These are phyloP conservation scores for Semnornis frantzii DNA, from an alignment of 2,113 vertebrate species.

Conservation along the genomic window DNA sequence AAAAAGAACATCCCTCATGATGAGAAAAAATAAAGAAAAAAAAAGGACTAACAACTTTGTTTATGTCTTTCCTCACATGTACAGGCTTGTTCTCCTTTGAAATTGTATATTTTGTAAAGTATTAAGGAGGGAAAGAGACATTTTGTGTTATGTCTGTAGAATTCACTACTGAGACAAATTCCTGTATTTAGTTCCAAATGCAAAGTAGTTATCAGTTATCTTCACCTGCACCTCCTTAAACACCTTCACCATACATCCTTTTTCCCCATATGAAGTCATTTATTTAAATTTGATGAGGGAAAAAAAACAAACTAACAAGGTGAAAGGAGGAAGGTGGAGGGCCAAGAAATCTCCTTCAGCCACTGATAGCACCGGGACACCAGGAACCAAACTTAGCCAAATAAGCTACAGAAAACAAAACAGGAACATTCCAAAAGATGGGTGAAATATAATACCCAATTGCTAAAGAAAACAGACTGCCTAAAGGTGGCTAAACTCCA, in stretches of 20 bases:
- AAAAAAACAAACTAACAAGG: background rate
- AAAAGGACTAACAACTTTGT: background rate
- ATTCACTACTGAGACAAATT: background rate
- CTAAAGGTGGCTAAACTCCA: slow-evolving; percentile 9
- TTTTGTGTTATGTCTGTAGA: background rate
- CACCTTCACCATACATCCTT: background rate
- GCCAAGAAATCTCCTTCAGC: background rate
- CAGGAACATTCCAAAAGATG: slow-evolving; percentile 8
- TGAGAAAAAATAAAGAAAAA: background rate
- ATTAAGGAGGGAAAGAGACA: background rate
- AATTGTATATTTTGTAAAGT: background rate
- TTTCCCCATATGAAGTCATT: background rate
- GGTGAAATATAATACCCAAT: slow-evolving; percentile 19
- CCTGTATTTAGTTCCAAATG: background rate
- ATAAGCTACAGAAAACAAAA: slow-evolving; percentile 9
- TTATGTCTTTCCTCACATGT: background rate
- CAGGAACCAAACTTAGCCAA: background rate
- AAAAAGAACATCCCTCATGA: background rate
- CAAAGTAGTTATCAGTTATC: background rate
- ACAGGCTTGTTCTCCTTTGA: background rate
- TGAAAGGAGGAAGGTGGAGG: accelerated
- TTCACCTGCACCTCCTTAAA: background rate
- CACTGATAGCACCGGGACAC: background rate
- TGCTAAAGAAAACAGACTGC: slow-evolving; percentile 44
- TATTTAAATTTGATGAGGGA: background rate